Conservation (phyloP, 1,140 invertebrate species). For the Trypoxylus dichotomus region DNA sequence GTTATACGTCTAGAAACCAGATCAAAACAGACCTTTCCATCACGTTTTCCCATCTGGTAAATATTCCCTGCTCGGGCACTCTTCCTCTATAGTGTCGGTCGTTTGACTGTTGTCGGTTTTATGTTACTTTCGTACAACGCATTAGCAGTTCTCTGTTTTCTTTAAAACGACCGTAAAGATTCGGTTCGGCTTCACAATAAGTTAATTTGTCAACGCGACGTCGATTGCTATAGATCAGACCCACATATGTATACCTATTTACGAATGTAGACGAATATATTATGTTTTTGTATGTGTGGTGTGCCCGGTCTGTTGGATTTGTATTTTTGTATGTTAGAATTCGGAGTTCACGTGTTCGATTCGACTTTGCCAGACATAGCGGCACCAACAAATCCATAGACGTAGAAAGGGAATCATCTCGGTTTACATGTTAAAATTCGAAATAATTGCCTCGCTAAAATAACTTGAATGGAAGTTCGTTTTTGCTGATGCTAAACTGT, state of each 20-base stretch:
- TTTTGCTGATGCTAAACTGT: no score
- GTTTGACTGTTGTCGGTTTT: neutral
- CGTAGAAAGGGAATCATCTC: neutral
- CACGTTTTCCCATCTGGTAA: neutral
- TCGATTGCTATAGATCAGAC: neutral
- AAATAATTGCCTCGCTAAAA: no score
- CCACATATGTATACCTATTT: no score
- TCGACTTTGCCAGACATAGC: neutral
- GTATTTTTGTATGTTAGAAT: neutral
- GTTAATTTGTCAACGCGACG: conserved; percentile 1
- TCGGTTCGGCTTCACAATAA: neutral
- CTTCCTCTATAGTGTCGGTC: neutral
- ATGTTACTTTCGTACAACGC: conserved; percentile 2
- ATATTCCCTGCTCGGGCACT: neutral
- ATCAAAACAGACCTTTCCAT: neutral
- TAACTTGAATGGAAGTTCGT: no score
- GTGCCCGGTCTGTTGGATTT: neutral
- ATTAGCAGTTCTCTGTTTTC: neutral
- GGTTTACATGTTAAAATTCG: no score
- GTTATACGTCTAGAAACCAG: neutral
- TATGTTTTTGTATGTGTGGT: neutral
- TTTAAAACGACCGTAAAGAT: conserved; percentile 7
- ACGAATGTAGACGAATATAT: neutral
- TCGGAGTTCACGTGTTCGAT: neutral
- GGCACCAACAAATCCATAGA: neutral